phyloP scores from a whole-genome alignment of 2,797 vertebrate species.

The Cyclura pinguis region DNA sequence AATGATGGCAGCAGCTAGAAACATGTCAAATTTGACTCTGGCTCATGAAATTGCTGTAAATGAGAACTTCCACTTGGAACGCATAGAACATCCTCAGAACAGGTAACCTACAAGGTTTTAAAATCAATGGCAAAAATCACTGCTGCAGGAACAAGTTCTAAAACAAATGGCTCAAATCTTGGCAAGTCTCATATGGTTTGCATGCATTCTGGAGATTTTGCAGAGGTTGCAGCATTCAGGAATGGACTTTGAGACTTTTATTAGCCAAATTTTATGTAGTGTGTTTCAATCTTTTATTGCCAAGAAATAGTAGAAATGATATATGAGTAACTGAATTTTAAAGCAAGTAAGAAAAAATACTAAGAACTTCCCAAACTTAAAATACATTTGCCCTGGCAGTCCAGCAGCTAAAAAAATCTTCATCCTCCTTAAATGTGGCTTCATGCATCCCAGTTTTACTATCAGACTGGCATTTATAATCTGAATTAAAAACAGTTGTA shows the following conservation, averaged over 20 bases:
- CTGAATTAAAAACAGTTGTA: too few relatives aligned
- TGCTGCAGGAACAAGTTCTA: not conserved
- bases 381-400: not conserved
- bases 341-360: not conserved
- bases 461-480: not conserved
- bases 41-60: slow-evolving; percentile 93
- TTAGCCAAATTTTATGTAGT: not conserved
- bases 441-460: not conserved
- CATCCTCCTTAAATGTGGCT: not conserved
- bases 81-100: slow-evolving; percentile 82
- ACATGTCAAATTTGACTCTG: slow-evolving; percentile 87
- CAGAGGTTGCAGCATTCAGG: not conserved
- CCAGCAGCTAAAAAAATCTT: too few relatives aligned
- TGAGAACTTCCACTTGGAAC: slow-evolving; percentile 85
- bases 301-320: not conserved
- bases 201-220: not conserved
- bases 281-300: not conserved
- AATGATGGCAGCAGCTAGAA: slow-evolving; percentile 88
- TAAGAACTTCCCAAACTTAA: not conserved
- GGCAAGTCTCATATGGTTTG: not conserved
- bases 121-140: not conserved
- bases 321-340: not conserved
- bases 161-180: not conserved
- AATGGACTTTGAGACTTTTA: not conserved
- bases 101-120: slow-evolving; percentile 78